Evolutionary conservation across 2,888 invertebrate genomes (phyloP), one percentile per base, ranked within the genome.

Genomic region (Neoitamus cyanurus): DNA sequence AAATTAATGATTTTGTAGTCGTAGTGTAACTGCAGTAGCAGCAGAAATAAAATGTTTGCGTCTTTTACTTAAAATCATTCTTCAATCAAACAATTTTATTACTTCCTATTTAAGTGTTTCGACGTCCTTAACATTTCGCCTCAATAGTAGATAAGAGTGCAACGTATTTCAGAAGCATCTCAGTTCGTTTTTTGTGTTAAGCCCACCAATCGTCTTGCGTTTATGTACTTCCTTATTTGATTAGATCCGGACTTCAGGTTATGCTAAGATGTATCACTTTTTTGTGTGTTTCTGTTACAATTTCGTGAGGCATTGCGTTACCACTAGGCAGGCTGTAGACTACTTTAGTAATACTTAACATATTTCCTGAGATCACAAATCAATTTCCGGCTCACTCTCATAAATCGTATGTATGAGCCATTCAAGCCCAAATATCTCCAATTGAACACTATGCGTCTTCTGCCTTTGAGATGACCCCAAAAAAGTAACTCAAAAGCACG

Each of bases 321-420:
- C 20, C 25, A 58, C 15, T 58, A 15, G 20, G 25, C 6, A 7
- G 2, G 3, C 15, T 15, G 7, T 9, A 58, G 25, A 25, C 20
- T 15, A 20, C 20, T 20, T 58, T 25, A 15, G 20, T 42, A 42
- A 42, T 42, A n/a, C n/a, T n/a, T n/a, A 42, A 42, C n/a, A 5
- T n/a, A 42, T 42, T 42, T 42, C 37, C 15, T 77, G 25, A 9
- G 28, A 30, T 37, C 46, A 46, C 42, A 42, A 36, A 73, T 58
- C 77, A 46, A 77, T 77, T 77, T 42, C 77, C 77, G 77, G 37
- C 46, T n/a, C 28, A 42, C 15, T 20, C 31, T 73, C 34, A 36
- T 34, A 31, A 73, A 73, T 36, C 20, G n/a, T 36, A 34, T 34
- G n/a, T 36, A 34, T 34, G 73, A 58, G 58, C 58, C 58, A 58